Conservation (phyloP, 1,140 invertebrate genomes). For the Heliconius melpomene region DNA sequence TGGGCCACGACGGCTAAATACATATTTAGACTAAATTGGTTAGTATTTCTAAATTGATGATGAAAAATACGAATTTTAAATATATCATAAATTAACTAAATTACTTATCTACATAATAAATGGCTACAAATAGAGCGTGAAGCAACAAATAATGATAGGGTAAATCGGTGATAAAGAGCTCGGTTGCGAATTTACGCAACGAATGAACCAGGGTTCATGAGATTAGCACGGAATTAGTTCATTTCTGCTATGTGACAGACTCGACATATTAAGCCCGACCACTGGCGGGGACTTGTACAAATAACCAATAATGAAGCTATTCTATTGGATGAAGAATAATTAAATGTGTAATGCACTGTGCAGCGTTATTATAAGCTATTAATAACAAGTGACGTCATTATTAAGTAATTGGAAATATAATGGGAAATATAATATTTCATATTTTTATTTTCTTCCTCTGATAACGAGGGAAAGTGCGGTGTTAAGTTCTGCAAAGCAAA, state of each 20-base stretch:
- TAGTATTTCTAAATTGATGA: no score
- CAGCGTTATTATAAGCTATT: neutral
- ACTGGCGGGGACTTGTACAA: slow-evolving; percentile 41
- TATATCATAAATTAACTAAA: neutral
- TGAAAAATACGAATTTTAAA: no score
- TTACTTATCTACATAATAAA: neutral
- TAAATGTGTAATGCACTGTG: neutral
- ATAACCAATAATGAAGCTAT: slow-evolving; percentile 32
- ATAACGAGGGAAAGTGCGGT: no score
- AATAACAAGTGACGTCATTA: neutral
- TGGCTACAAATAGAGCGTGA: neutral
- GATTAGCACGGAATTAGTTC: slow-evolving; percentile 48
- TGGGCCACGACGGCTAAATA: no score
- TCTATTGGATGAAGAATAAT: neutral
- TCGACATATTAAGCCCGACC: slow-evolving; percentile 44
- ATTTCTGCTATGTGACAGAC: slow-evolving; percentile 42
- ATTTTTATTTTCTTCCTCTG: no score
- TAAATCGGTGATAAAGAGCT: slow-evolving; percentile 31
- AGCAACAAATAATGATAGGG: slow-evolving; percentile 23
- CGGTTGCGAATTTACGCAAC: slow-evolving; percentile 31
- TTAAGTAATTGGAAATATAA: neutral
- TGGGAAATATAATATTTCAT: no score
- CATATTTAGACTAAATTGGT: no score
- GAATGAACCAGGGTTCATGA: slow-evolving; percentile 43
- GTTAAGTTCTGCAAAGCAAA: no score